Evolutionary conservation across 2,797 vertebrate species (phyloP).

Genomic region (Urosaurus nigricauda): DNA sequence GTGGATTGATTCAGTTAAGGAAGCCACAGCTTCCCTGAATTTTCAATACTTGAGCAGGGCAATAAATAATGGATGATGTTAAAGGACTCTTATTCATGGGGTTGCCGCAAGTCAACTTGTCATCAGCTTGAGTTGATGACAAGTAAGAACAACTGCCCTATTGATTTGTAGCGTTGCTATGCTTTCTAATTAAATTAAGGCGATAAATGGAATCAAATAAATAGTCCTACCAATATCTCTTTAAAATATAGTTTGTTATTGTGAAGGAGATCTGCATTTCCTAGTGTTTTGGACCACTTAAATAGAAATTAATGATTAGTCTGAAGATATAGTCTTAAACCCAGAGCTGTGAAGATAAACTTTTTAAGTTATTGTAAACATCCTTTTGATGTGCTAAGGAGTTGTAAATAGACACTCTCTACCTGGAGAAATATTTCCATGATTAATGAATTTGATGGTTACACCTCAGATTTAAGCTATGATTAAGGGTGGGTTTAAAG

Average conservation of each 20-base stretch:
- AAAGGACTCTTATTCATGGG: no score
- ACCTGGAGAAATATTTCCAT: slow-evolving; percentile 1
- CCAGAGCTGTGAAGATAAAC: not conserved
- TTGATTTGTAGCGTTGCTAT: not conserved
- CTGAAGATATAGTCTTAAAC: not conserved
- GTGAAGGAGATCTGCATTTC: not conserved
- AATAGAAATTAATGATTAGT: not conserved
- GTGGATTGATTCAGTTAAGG: no score
- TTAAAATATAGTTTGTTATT: not conserved
- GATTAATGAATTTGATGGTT: not conserved
- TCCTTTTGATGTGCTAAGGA: slow-evolving; percentile 13
- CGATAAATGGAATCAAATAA: not conserved
- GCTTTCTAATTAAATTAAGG: not conserved
- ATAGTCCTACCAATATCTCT: not conserved
- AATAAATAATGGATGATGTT: no score
- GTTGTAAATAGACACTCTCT: slow-evolving; percentile 14
- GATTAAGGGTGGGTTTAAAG: slow-evolving; percentile 5
- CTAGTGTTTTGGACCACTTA: not conserved
- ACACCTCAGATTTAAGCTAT: not conserved
- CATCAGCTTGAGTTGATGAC: no score
- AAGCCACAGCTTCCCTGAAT: no score
- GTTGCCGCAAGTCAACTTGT: no score
- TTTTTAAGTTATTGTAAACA: slow-evolving; percentile 3
- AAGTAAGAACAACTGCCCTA: not conserved
- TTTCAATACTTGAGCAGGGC: no score